Evolutionary conservation across 2,113 vertebrate genomes (phyloP).

Genomic region (Herpailurus yagouaroundi): DNA sequence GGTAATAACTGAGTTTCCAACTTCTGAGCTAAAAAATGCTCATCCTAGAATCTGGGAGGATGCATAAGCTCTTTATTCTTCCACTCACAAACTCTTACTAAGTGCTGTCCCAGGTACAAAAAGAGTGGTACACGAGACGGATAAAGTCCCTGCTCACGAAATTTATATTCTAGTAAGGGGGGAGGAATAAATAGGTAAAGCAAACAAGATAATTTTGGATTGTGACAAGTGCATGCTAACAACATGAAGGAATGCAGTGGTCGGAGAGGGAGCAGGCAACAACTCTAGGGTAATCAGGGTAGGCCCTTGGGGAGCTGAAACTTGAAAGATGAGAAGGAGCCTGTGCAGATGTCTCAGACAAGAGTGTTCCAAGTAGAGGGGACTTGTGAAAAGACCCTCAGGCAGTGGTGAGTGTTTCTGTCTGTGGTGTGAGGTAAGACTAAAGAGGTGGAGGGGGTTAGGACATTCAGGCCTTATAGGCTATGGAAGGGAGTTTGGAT

Average conservation of each 20-base stretch:
- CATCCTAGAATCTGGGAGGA: conserved; percentile 11
- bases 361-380: neutral
- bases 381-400: neutral
- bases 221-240: neutral
- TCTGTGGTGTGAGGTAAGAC: neutral
- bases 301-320: neutral
- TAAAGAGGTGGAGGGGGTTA: neutral
- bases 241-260: neutral
- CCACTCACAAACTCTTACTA: neutral
- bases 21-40: neutral
- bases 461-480: neutral
- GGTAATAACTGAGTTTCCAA: conserved; percentile 25
- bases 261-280: neutral
- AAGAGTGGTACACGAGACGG: neutral
- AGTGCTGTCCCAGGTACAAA: neutral
- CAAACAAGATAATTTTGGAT: neutral
- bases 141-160: neutral
- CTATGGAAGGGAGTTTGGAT: neutral
- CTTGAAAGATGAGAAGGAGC: neutral
- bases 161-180: neutral
- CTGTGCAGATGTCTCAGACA: neutral
- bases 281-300: neutral
- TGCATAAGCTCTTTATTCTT: neutral
- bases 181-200: neutral
- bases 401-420: neutral